Evolutionary conservation across 2,888 invertebrate species (phyloP), one percentile per base, ranked within the genome.

Genomic region (Elysia crispata): DNA sequence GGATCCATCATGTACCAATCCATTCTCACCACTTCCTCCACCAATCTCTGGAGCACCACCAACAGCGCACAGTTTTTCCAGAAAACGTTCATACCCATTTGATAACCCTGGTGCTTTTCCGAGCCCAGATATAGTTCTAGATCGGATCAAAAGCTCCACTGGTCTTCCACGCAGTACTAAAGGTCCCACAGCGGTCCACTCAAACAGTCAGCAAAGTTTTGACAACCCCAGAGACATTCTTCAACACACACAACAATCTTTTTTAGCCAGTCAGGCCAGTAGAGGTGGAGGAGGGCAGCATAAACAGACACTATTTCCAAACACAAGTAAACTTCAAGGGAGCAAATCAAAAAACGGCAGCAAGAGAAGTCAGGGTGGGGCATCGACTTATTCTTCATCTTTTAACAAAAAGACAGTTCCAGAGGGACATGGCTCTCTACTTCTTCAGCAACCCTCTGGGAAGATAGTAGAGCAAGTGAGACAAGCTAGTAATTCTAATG

Each of bases 41-140:
- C 76, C 76, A 5, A 69, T 60, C 41, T 69, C 62, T 28, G 57
- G 54, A 25, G 30, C 72, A 1, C 70, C 76, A 23, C 76, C 76
- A 6, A 41, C 31, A 28, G 76, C 76, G 31, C 76, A 76, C 54
- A 31, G 49, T 25, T 54, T 72, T 18, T 31, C 72, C 6, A 57
- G 76, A 11, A 76, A 80, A 23, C 64, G 80, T 28, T 30, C 64
- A 6, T 80, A 80, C 25, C 80, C 76, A 33, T 79, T 79, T 77
- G 74, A 76, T 8, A 72, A 73, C 54, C 50, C 33, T 20, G 76
- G 69, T 15, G 28, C 30, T 66, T 83, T 83, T 60, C 83, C 83
- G 25, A 81, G 79, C 62, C 83, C 83, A 23, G 81, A 81, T 54
- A 80, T 80, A 64, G 83, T 83, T 23, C 67, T 83, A 3, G 80